Percentiles rank a stretch among this genome's conserved stretches.
Evolutionary conservation across 30 jellyfish, hydroid and myxozoan genomes (phyloP).

Genomic region (Cassiopea xamachana): DNA sequence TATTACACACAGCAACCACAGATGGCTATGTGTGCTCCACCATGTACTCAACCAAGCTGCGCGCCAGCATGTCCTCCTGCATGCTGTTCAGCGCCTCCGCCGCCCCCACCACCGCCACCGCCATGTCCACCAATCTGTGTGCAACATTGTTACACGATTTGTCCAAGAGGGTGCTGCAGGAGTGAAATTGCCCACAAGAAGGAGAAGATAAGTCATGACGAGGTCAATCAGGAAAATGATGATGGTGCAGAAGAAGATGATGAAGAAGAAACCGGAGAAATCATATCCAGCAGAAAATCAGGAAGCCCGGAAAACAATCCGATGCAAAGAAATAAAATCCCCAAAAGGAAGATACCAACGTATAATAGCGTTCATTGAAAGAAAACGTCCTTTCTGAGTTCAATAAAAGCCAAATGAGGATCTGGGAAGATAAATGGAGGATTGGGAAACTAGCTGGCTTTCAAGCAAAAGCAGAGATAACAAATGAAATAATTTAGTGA

Average conservation of each 20-base stretch:
- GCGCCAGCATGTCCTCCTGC: conserved; percentile 94
- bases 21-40: conserved; percentile 65
- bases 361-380: conserved; percentile 42
- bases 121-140: conserved; percentile 82
- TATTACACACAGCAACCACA: conserved; percentile 65
- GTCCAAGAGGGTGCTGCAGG: conserved; percentile 82
- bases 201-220: conserved; percentile 37
- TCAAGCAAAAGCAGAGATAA: too few species aligned
- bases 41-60: conserved; percentile 81
- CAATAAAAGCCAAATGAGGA: background rate
- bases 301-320: conserved; percentile 62
- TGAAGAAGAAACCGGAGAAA: conserved; percentile 62
- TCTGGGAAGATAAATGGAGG: background rate
- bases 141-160: conserved; percentile 70
- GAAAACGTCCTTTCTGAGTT: background rate
- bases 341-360: conserved; percentile 60
- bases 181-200: conserved; percentile 61
- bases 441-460: background rate
- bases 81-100: conserved; percentile 81
- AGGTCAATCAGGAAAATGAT: conserved; percentile 2
- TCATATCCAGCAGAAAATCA: conserved; percentile 50
- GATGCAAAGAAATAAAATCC: conserved; percentile 67
- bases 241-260: conserved; percentile 24
- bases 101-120: conserved; percentile 93
- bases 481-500: too few species aligned